Percentiles rank a stretch among this genome's conserved stretches.
Conservation (phyloP, 2,888 invertebrate genomes). For the Agapostemon virescens region DNA sequence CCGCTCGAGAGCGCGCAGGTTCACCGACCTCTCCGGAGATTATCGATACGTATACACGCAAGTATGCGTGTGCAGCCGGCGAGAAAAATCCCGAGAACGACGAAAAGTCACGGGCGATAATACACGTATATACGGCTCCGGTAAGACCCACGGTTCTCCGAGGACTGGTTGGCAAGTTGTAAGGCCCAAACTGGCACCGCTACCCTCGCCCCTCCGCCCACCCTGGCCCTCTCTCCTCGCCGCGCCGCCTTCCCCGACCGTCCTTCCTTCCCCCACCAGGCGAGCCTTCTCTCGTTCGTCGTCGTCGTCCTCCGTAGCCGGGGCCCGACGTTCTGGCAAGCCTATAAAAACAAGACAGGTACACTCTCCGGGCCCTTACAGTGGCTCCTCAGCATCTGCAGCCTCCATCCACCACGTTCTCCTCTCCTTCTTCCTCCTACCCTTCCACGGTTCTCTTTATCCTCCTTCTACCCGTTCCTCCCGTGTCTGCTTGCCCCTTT, state of each 20-base stretch:
- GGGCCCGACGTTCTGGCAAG: constrained; percentile 77
- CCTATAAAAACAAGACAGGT: constrained; percentile 81
- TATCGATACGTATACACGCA: constrained; percentile 34
- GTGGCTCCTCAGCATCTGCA: constrained; percentile 78
- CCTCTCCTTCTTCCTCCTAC: constrained; percentile 65
- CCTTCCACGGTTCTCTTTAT: constrained; percentile 50
- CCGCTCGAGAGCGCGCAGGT: constrained; percentile 35
- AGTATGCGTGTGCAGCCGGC: constrained; percentile 5
- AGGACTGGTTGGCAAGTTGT: constrained; percentile 75
- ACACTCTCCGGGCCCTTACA: constrained; percentile 79
- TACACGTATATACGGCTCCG: constrained; percentile 62
- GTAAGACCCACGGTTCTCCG: constrained; percentile 75
- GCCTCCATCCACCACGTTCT: constrained; percentile 73
- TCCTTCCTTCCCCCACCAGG: constrained; percentile 64
- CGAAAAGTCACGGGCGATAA: constrained; percentile 52
- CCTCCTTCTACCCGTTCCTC: constrained; percentile 32
- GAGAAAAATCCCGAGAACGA: constrained; percentile 52
- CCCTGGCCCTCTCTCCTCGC: constrained; percentile 60
- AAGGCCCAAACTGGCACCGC: constrained; percentile 74
- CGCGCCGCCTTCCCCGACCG: constrained; percentile 57
- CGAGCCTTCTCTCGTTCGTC: constrained; percentile 61
- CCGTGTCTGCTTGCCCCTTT: constrained; percentile 6
- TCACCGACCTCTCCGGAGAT: constrained; percentile 51
- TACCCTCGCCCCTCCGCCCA: constrained; percentile 69
- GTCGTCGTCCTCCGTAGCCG: constrained; percentile 68